Base-by-base conservation (phyloP, 2,888 invertebrate species). In the Lasioglossum zephyrum region DNA sequence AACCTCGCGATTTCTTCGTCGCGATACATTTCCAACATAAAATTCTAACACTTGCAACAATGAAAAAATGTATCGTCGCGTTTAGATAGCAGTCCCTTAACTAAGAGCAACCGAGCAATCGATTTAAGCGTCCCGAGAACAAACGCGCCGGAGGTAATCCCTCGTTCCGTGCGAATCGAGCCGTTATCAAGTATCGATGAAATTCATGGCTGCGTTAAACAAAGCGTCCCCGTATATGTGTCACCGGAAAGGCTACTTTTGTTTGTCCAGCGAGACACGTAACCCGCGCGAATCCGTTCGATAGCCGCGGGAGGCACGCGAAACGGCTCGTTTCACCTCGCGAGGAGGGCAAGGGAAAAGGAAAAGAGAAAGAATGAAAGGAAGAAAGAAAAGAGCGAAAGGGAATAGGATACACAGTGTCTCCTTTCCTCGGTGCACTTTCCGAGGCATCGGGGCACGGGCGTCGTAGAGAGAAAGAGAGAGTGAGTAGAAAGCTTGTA, bases 401-500 rank as follows among this genome's bases (percentile, higher is more conserved):
- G 31, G 16, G 0, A 49, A 18, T 22, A 36, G 53, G 36, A 26
- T 22, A 13, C 72, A 26, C 26, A 13, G 47, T 69, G n/a, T 79
- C 74, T 76, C 73, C 73, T 76, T 80, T 73, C 66, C 57, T 22
- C 13, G 18, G 39, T 6, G 4, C 53, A n/a, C 31, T 69, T 41
- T 4, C 63, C 18, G 16, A 26, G 22, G 44, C 39, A 79, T 76
- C 79, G 57, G 72, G 72, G 53, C 60, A 79, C 63, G 49, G 78
- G 73, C 82, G 79, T 53, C 47, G 70, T 41, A 72, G 77, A 53
- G 22, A 53, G 53, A 53, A 22, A 53, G 53, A 53, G 53, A 53
- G 22, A 41, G 80, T 73, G 16, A 31, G 16, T 16, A 31, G 31
- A 63, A 88, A 88, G 88, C 89, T 89, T 82, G 90, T 90, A 89